Conservation (phyloP, 2,888 invertebrate genomes). For the Ditula angustiorana region DNA sequence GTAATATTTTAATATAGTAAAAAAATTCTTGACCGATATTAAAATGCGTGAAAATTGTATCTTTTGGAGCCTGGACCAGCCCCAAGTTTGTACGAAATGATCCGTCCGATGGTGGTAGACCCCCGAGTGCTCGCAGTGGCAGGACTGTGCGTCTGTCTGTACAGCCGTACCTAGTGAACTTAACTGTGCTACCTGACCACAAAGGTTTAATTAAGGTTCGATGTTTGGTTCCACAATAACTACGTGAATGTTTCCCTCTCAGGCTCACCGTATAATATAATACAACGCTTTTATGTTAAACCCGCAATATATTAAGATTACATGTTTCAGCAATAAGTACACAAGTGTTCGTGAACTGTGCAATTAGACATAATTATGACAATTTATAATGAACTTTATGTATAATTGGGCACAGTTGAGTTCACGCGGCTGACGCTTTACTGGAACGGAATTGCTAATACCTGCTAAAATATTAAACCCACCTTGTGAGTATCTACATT, state of each 20-base stretch:
- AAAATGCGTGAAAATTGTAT: background rate
- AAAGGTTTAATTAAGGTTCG: constrained; percentile 16
- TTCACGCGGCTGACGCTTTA: constrained; percentile 36
- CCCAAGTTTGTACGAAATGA: constrained; percentile 70
- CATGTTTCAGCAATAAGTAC: constrained; percentile 19
- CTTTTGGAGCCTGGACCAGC: constrained; percentile 13
- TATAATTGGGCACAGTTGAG: constrained; percentile 30
- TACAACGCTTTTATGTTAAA: constrained; percentile 5
- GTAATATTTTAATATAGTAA: background rate
- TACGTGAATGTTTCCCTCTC: background rate
- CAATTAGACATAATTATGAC: constrained; percentile 33
- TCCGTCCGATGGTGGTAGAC: constrained; percentile 78
- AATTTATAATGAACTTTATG: background rate
- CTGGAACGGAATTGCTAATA: constrained; percentile 67
- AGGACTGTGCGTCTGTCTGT: constrained; percentile 54
- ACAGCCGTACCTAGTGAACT: constrained; percentile 26
- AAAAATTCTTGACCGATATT: no score
- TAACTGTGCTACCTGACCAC: constrained; percentile 28
- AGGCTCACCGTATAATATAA: constrained; percentile 3
- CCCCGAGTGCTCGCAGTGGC: constrained; percentile 65
- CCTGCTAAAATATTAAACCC: constrained; percentile 50
- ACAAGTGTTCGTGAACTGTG: constrained; percentile 27
- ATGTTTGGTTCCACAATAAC: constrained; percentile 19
- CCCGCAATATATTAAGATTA: constrained; percentile 11
- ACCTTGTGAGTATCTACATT: constrained; percentile 58